Evolutionary conservation across 2,113 vertebrate genomes (phyloP).

Genomic region (Myocastor coypus): DNA sequence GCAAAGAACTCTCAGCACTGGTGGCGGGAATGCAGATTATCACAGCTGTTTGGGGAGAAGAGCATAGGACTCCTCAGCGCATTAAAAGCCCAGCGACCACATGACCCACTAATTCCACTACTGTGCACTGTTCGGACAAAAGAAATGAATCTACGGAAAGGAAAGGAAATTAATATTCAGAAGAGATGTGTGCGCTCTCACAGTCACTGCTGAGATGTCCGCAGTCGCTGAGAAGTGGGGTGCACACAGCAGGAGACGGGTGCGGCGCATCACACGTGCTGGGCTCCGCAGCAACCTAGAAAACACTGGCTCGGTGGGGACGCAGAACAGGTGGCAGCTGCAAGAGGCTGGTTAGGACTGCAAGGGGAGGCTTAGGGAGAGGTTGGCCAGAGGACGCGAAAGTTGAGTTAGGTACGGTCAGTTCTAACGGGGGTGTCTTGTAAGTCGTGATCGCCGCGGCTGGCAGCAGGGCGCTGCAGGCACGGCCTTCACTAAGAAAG

Average conservation of each 20-base stretch:
- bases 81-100: neutral
- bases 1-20: neutral
- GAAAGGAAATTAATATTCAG: neutral
- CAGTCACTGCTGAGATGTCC: neutral
- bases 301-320: neutral
- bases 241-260: too few species aligned
- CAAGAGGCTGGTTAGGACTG: too few species aligned
- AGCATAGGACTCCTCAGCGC: neutral
- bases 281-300: neutral
- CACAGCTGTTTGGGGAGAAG: neutral
- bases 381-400: neutral
- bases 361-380: neutral
- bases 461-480: neutral
- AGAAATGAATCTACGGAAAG: neutral
- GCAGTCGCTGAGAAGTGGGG: neutral
- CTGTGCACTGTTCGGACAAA: neutral
- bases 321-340: neutral
- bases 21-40: too few species aligned
- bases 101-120: neutral
- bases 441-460: neutral
- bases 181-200: neutral
- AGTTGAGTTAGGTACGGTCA: neutral
- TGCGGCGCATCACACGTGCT: neutral
- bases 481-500: neutral
- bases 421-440: neutral